A percentile compares a stretch with the other conserved stretches of the same genome.
Evolutionary conservation across 2,113 vertebrate genomes (phyloP).

Genomic region (Porphyrio hochstetteri): DNA sequence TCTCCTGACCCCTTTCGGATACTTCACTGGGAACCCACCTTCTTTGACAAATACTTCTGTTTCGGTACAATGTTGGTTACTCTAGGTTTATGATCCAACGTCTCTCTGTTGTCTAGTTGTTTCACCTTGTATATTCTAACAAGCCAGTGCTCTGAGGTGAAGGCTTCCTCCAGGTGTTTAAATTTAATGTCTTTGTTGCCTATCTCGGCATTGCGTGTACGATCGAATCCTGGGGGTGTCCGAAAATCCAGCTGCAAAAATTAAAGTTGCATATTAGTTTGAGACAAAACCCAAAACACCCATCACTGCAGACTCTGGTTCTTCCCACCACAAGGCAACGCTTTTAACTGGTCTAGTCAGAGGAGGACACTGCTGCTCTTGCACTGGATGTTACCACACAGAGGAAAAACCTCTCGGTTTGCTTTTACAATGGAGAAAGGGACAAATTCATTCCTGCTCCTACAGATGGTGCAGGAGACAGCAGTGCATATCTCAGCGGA

Average conservation of each 20-base stretch:
- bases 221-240: conserved; percentile 95
- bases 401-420: not conserved
- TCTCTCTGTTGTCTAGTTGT: conserved; percentile 91
- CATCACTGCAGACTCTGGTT: not conserved
- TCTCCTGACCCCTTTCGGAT: not conserved
- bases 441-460: not conserved
- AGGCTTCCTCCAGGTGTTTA: conserved; percentile 95
- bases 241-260: conserved; percentile 92
- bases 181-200: conserved; percentile 98
- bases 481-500: not conserved
- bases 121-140: conserved; percentile 99
- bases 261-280: not conserved
- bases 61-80: conserved; percentile 87
- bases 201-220: conserved; percentile 96
- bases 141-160: conserved; percentile 98
- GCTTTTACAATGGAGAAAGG: not conserved
- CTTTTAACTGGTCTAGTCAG: not conserved
- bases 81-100: conserved; percentile 89
- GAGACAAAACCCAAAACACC: not conserved
- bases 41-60: conserved; percentile 98
- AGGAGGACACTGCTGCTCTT: not conserved
- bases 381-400: not conserved
- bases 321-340: not conserved
- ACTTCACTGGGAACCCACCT: conserved; percentile 80
- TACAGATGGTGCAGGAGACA: not conserved